phyloP scores from a whole-genome alignment of 2,888 invertebrate genomes.

The Eretmocerus hayati region DNA sequence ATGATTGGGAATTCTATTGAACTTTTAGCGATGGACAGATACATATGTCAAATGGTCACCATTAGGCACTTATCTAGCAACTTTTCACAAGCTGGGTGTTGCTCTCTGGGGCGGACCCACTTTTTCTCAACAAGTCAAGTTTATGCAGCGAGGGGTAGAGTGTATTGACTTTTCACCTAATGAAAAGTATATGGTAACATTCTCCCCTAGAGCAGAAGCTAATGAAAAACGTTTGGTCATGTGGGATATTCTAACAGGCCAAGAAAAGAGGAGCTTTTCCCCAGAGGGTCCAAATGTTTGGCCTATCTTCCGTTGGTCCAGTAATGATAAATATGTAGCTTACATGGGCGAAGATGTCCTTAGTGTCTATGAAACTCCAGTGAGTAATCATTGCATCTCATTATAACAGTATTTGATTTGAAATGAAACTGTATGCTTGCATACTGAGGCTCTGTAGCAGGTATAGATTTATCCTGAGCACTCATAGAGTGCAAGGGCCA shows the following conservation, averaged over 20 bases:
- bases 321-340: conserved; percentile 92
- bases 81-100: conserved; percentile 92
- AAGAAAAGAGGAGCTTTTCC: conserved; percentile 85
- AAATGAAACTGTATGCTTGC: too few relatives aligned
- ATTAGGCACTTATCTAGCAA: conserved; percentile 90
- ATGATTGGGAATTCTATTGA: background rate
- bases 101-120: conserved; percentile 96
- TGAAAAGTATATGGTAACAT: conserved; percentile 93
- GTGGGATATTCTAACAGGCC: conserved; percentile 94
- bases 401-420: background rate
- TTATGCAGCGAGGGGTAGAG: conserved; percentile 83
- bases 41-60: conserved; percentile 97
- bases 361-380: conserved; percentile 92
- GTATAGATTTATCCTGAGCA: too few relatives aligned
- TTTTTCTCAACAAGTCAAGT: conserved; percentile 86
- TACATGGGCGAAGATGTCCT: conserved; percentile 76
- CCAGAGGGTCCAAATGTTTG: conserved; percentile 78
- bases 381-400: conserved; percentile 41
- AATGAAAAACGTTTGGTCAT: conserved; percentile 77
- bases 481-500: too few relatives aligned
- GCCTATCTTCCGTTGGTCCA: conserved; percentile 97
- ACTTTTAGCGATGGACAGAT: conserved; percentile 82
- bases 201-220: conserved; percentile 71
- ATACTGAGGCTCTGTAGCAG: too few relatives aligned
- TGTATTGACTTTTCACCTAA: conserved; percentile 97